A percentile compares a stretch with the other conserved stretches of the same genome.
Evolutionary conservation across 2,113 vertebrate species (phyloP).

Genomic region (Rhynchomys soricoides): DNA sequence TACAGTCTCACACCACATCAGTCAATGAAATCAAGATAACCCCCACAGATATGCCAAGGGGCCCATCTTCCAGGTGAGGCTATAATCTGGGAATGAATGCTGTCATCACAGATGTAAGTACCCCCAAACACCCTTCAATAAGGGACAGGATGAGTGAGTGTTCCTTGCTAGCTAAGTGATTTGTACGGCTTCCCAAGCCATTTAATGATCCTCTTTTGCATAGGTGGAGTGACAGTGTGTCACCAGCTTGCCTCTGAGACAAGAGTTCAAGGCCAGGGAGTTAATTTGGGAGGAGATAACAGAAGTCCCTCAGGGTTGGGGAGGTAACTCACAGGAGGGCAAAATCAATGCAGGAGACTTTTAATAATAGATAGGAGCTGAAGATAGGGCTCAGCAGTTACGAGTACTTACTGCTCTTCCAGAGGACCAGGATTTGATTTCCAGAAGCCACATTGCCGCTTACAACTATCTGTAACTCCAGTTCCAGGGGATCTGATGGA

Average conservation of each 20-base stretch:
- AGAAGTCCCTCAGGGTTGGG: not conserved
- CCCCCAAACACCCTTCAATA: not conserved
- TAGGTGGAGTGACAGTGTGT: not conserved
- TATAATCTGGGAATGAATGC: not conserved
- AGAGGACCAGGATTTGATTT: not conserved
- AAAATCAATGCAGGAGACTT: not conserved
- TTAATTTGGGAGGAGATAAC: not conserved
- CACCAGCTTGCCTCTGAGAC: not conserved
- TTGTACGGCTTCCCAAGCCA: rapidly evolving
- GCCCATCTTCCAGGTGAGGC: not conserved
- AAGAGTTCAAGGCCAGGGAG: not conserved
- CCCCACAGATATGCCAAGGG: not conserved
- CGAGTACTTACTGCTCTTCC: not conserved
- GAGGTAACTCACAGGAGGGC: not conserved
- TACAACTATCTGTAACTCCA: not conserved
- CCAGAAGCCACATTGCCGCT: not conserved
- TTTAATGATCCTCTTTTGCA: not conserved
- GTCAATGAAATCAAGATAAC: not conserved
- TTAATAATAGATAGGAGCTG: not conserved
- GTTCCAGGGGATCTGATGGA: not conserved
- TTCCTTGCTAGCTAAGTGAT: too few relatives aligned
- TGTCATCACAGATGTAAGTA: not conserved
- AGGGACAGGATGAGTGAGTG: not conserved
- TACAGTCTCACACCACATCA: too few relatives aligned
- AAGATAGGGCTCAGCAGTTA: not conserved